Conservation (phyloP, 2,797 vertebrate genomes). For the Tolypeutes matacus region DNA sequence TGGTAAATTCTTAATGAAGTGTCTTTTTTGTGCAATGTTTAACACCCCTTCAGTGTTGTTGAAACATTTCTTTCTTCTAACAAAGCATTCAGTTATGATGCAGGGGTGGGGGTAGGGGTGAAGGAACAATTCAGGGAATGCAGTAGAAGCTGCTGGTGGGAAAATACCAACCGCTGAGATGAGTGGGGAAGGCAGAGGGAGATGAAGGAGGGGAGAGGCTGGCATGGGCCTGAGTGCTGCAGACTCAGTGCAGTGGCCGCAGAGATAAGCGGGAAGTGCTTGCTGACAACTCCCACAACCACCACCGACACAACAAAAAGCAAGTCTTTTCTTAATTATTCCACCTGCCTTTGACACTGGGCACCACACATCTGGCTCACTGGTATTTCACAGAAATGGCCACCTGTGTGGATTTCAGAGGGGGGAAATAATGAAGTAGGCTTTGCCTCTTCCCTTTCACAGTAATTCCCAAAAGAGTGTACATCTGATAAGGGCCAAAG, state of each 20-base stretch:
- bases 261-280: slow-evolving; percentile 26
- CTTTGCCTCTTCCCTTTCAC: slow-evolving; percentile 80
- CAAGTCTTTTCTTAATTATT: slow-evolving; percentile 20
- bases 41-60: background rate
- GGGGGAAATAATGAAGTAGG: slow-evolving; percentile 81
- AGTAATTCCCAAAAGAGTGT: slow-evolving; percentile 63
- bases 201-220: background rate
- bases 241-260: background rate
- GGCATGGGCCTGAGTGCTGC: background rate
- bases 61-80: slow-evolving; percentile 55
- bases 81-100: slow-evolving; percentile 25
- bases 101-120: background rate
- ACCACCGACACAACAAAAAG: background rate
- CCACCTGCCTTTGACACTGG: slow-evolving; percentile 63
- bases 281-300: slow-evolving; percentile 12
- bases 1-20: slow-evolving; percentile 30
- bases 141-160: slow-evolving; percentile 48
- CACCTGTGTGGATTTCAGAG: slow-evolving; percentile 74
- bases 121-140: background rate
- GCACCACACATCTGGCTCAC: slow-evolving; percentile 52
- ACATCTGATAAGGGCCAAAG: slow-evolving; percentile 80
- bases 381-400: slow-evolving; percentile 71
- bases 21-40: background rate
- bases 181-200: background rate
- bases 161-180: slow-evolving; percentile 52